Evolutionary conservation across 2,113 vertebrate genomes (phyloP).

Genomic region (Psophia crepitans): DNA sequence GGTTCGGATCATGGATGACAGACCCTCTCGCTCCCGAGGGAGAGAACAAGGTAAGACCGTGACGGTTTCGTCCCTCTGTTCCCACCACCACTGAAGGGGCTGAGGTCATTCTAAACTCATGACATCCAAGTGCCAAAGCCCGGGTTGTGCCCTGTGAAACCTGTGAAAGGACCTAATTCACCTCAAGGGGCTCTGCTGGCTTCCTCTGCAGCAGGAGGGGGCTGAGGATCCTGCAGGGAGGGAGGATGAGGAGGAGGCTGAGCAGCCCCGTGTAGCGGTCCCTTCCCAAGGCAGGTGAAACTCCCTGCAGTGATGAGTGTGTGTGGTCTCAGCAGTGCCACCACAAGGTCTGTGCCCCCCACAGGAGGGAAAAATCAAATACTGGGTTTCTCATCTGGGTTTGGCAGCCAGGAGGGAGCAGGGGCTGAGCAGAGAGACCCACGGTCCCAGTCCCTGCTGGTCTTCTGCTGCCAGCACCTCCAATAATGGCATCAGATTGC

Average conservation of each 20-base stretch:
- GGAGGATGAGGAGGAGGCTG: neutral
- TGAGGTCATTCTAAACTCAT: neutral
- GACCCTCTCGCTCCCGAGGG: constrained; percentile 93
- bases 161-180: neutral
- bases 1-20: constrained; percentile 98
- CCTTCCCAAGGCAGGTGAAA: neutral
- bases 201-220: neutral
- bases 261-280: neutral
- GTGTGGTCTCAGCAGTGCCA: neutral
- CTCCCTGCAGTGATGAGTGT: neutral
- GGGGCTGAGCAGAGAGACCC: neutral
- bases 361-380: accelerated
- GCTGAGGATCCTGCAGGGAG: neutral
- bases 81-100: accelerated
- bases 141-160: neutral
- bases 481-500: neutral
- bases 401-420: neutral
- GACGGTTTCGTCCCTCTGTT: accelerated
- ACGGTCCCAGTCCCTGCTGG: neutral
- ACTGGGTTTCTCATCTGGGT: neutral
- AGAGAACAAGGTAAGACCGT: constrained; percentile 86
- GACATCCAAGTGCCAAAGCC: neutral
- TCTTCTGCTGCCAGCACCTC: neutral
- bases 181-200: neutral
- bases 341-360: accelerated